Conservation (phyloP, 2,888 invertebrate genomes). For the Hoplodrina blanda region DNA sequence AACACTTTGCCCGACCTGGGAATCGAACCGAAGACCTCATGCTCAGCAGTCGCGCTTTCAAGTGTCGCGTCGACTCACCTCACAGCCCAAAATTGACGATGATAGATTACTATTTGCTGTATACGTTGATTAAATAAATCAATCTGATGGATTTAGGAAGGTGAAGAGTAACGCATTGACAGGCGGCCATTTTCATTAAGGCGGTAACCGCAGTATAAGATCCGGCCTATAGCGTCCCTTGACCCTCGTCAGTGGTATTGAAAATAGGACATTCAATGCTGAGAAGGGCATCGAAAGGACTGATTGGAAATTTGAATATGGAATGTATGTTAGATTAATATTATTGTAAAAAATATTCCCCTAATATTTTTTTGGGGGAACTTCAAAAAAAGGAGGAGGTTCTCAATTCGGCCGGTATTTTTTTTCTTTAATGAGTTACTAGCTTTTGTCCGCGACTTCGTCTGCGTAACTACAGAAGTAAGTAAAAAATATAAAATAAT, state of each 20-base stretch:
- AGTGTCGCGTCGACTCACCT: neutral
- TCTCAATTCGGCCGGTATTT: too few relatives aligned
- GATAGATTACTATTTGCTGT: neutral
- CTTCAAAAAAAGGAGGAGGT: too few relatives aligned
- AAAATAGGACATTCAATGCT: slow-evolving; percentile 27
- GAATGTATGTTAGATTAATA: neutral
- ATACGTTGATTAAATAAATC: slow-evolving; percentile 36
- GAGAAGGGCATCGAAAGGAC: neutral
- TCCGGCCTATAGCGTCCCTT: slow-evolving; percentile 6
- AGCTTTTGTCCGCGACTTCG: too few relatives aligned
- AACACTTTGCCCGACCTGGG: too few relatives aligned
- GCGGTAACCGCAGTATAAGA: slow-evolving; percentile 28
- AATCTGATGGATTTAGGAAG: slow-evolving; percentile 41
- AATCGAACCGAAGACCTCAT: too few relatives aligned
- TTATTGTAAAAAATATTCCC: too few relatives aligned
- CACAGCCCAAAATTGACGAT: slow-evolving; percentile 9
- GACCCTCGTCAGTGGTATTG: slow-evolving; percentile 48
- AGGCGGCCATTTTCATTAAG: slow-evolving; percentile 50
- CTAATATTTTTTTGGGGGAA: too few relatives aligned
- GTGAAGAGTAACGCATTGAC: slow-evolving; percentile 13
- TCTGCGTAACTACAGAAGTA: too few relatives aligned
- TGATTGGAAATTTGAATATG: neutral
- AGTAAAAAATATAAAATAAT: too few relatives aligned
- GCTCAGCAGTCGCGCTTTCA: too few relatives aligned
- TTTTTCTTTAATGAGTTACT: too few relatives aligned